phyloP scores from a whole-genome alignment of 2,888 invertebrate species.

The Elysia crispata region DNA sequence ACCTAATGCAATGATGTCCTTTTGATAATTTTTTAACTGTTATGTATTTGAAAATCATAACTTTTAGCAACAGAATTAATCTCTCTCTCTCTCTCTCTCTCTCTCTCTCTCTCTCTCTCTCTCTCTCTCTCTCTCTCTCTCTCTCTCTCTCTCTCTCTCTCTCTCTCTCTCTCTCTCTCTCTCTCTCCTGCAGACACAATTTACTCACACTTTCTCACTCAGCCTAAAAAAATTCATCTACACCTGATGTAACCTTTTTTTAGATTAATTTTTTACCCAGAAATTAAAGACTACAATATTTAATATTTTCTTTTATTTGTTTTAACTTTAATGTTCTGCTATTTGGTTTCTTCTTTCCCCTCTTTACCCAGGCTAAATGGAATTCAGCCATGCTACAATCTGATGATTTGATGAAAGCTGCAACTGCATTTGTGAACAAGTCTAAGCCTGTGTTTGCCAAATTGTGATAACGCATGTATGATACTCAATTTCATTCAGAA shows the following conservation, averaged over 20 bases:
- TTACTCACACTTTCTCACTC: not conserved
- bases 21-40: too few relatives aligned
- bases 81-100: not conserved
- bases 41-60: too few relatives aligned
- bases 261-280: not conserved
- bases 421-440: conserved; percentile 82
- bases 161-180: too few relatives aligned
- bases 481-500: too few relatives aligned
- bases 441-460: conserved; percentile 87
- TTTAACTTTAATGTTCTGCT: too few relatives aligned
- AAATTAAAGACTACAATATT: not conserved
- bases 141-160: not conserved
- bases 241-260: not conserved
- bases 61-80: too few relatives aligned
- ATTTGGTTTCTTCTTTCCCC: not conserved
- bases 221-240: not conserved
- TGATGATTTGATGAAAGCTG: conserved; percentile 89
- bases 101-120: not conserved
- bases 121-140: not conserved
- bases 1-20: too few relatives aligned
- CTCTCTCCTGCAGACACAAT: too few relatives aligned
- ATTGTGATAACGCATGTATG: conserved; percentile 74
- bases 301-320: not conserved
- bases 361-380: conserved; percentile 83
- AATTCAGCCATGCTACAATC: conserved; percentile 94